These are phyloP conservation scores for Prenolepis imparis DNA, from an alignment of 2,888 invertebrate species.

Conservation along the genomic window DNA sequence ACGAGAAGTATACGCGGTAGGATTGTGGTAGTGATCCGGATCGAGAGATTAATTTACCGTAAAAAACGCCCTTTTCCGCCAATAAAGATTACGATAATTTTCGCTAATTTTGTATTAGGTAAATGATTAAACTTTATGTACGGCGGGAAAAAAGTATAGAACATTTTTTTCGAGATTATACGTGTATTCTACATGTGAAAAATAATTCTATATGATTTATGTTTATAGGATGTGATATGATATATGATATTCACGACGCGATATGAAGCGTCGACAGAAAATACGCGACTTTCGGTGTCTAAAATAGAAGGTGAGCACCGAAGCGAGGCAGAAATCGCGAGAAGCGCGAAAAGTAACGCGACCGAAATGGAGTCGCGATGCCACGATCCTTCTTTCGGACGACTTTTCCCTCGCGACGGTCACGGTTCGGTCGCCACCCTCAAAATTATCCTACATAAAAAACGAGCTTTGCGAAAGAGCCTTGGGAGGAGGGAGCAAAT, in stretches of 20 bases:
- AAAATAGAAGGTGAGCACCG: constrained; percentile 43
- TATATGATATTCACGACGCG: constrained; percentile 6
- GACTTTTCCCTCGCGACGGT: constrained; percentile 64
- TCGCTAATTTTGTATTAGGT: neutral
- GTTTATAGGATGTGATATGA: neutral
- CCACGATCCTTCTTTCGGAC: constrained; percentile 64
- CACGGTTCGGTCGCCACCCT: constrained; percentile 76
- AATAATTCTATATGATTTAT: neutral
- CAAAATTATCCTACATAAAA: constrained; percentile 74
- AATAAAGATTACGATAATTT: neutral
- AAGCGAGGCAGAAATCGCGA: constrained; percentile 13
- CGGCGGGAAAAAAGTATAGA: neutral
- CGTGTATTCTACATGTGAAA: neutral
- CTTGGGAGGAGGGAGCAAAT: constrained; percentile 49
- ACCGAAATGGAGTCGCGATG: constrained; percentile 48
- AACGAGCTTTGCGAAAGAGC: constrained; percentile 67
- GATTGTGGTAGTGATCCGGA: constrained; percentile 9
- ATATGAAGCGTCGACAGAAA: constrained; percentile 28
- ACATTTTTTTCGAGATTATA: neutral
- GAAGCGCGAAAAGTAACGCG: constrained; percentile 61
- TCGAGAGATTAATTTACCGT: constrained; percentile 26
- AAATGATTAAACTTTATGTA: neutral
- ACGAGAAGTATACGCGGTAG: neutral
- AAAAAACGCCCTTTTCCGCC: constrained; percentile 26
- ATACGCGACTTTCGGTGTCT: neutral